Evolutionary conservation across 2,888 invertebrate species (phyloP).

Genomic region (Julus scanicus): DNA sequence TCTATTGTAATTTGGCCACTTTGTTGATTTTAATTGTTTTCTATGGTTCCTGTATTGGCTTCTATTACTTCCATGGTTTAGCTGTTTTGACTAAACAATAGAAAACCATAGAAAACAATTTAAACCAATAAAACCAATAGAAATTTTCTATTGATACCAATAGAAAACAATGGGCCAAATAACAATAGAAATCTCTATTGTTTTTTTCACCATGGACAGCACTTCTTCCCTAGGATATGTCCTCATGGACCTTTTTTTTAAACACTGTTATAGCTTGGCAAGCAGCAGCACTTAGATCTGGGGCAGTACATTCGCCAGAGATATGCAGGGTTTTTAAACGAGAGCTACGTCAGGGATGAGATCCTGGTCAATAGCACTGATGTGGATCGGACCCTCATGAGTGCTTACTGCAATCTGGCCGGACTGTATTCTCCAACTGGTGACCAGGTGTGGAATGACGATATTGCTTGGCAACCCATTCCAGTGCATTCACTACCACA

Average conservation of each 20-base stretch:
- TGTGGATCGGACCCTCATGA: slow-evolving; percentile 82
- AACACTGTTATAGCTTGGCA: slow-evolving; percentile 48
- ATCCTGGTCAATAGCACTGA: slow-evolving; percentile 75
- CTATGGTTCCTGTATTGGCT: too few species aligned
- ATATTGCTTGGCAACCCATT: slow-evolving; percentile 85
- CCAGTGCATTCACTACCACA: slow-evolving; percentile 83
- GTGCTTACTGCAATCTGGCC: slow-evolving; percentile 67
- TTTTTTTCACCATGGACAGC: background rate
- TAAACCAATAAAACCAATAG: too few species aligned
- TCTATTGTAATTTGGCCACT: too few species aligned
- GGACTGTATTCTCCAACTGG: slow-evolving; percentile 67
- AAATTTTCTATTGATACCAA: too few species aligned
- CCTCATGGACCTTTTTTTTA: background rate
- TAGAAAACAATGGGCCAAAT: too few species aligned
- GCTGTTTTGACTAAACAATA: too few species aligned
- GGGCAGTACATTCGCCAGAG: slow-evolving; percentile 46
- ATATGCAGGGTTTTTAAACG: slow-evolving; percentile 49
- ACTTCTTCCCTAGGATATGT: background rate
- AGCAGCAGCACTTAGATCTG: slow-evolving; percentile 54
- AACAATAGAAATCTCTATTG: too few species aligned
- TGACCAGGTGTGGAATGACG: slow-evolving; percentile 62
- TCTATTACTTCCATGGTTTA: too few species aligned
- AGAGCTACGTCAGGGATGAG: slow-evolving; percentile 21
- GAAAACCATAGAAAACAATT: too few species aligned
- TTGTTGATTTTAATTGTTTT: too few species aligned